phyloP scores from a whole-genome alignment of 2,888 invertebrate genomes.

The Brenthis ino region DNA sequence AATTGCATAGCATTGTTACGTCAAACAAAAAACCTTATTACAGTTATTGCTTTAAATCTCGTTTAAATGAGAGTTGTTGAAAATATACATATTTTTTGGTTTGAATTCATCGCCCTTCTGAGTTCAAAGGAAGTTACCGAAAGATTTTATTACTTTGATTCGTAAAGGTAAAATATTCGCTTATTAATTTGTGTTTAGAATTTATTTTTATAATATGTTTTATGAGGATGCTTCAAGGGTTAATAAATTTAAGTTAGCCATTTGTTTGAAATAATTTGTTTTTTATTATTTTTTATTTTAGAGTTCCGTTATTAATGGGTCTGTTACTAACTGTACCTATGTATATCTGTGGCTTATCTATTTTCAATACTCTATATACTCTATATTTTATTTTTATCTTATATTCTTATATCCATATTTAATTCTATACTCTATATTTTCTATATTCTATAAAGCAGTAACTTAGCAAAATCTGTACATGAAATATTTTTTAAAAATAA shows the following conservation, averaged over 20 bases:
- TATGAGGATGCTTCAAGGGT: slow-evolving; percentile 1
- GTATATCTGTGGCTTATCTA: too few relatives aligned
- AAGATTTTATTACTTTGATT: slow-evolving; percentile 30
- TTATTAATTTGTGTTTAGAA: slow-evolving; percentile 22
- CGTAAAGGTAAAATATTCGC: slow-evolving; percentile 6
- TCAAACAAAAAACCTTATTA: slow-evolving; percentile 27
- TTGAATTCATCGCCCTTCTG: slow-evolving; percentile 26
- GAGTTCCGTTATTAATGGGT: too few relatives aligned
- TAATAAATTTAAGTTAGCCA: not conserved
- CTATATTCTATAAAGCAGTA: too few relatives aligned
- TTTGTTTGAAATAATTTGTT: not conserved
- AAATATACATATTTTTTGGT: slow-evolving; percentile 31
- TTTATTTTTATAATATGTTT: not conserved
- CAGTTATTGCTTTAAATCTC: slow-evolving; percentile 32
- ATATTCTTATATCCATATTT: too few relatives aligned
- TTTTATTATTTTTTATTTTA: not conserved
- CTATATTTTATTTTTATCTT: too few relatives aligned
- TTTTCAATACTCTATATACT: too few relatives aligned
- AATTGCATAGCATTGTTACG: slow-evolving; percentile 13
- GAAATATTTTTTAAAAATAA: too few relatives aligned
- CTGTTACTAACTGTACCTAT: too few relatives aligned
- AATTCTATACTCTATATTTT: too few relatives aligned
- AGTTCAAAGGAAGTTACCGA: slow-evolving; percentile 35
- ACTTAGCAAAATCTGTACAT: too few relatives aligned
- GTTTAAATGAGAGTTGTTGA: slow-evolving; percentile 27